Evolutionary conservation across 2,113 vertebrate species (phyloP), one percentile per base, ranked within the genome.

Genomic region (Psilopogon haemacephalus): DNA sequence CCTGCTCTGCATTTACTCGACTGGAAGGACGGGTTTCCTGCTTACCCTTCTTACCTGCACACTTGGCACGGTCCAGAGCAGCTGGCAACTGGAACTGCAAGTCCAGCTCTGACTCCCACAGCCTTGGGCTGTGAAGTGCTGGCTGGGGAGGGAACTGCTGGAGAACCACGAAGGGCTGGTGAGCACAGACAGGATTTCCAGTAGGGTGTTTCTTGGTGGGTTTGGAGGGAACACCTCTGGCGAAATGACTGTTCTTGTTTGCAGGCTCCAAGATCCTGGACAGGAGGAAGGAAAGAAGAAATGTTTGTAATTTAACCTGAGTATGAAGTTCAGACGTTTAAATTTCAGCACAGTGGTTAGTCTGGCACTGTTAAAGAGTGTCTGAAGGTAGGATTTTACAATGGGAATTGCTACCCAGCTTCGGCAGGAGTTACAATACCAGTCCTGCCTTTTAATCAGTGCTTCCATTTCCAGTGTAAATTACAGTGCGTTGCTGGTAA

Each of bases 21-120:
- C 80, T 92, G 92, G 94, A 78, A 88, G 84, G 86, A 90, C 92
- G 33, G 67, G 96, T 93, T 95, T 37, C 40, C 48, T 0, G 7
- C 59, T 81, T 0, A 0, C 40, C 35, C 24, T 90, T 83, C 80
- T 56, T 80, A 15, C 56, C 50, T 75, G 52, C 65, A 80, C 42
- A 11, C 76, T 71, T 71, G 55, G 85, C 82, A 56, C 1, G 33
- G 68, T 62, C 88, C 72, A 16, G 75, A 63, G 64, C 75, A 77
- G 46, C 33, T 1, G 2, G 37, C 85, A 91, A 70, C 92, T 84
- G 85, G 71, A 82, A 86, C 68, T 67, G 78, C 93, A 79, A 68
- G 38, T 78, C 89, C 84, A 52, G 76, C 84, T 89, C 35, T 0
- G 3, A 19, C 54, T 87, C 71, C 58, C 8, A 30, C 20, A 32